These are phyloP conservation scores for Erethizon dorsatum DNA, from an alignment of 2,797 vertebrate genomes.

Conservation along the genomic window DNA sequence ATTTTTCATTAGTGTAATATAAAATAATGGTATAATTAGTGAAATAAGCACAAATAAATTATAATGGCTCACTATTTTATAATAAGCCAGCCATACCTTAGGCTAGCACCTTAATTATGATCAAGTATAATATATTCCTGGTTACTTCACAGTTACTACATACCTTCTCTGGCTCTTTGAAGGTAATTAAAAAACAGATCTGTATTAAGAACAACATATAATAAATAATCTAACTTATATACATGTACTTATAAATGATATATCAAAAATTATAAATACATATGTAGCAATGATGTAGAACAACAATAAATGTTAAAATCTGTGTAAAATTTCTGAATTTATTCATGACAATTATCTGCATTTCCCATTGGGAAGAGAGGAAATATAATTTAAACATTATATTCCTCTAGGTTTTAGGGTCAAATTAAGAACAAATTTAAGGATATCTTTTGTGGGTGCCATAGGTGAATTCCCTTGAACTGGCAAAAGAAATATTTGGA, in stretches of 20 bases:
- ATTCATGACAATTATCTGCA: background rate
- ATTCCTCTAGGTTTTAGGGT: background rate
- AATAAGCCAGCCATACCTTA: background rate
- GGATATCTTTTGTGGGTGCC: background rate
- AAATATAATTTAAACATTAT: slow-evolving; percentile 15
- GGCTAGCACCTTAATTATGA: background rate
- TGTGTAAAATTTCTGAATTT: background rate
- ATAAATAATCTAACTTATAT: background rate
- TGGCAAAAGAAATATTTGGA: background rate
- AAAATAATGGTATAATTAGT: background rate
- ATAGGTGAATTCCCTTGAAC: background rate
- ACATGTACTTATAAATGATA: background rate
- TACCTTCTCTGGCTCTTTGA: background rate
- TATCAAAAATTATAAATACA: background rate
- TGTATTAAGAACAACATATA: background rate
- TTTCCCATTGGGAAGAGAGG: background rate
- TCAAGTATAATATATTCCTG: background rate
- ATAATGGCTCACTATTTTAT: background rate
- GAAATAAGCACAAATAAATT: background rate
- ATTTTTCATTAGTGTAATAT: background rate
- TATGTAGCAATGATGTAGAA: background rate
- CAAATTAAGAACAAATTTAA: background rate
- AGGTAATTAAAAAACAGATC: background rate
- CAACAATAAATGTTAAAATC: background rate
- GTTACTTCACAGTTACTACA: background rate